Percentiles rank a stretch among this genome's conserved stretches.
Evolutionary conservation across 2,113 vertebrate species (phyloP).

Genomic region (Smithornis capensis): DNA sequence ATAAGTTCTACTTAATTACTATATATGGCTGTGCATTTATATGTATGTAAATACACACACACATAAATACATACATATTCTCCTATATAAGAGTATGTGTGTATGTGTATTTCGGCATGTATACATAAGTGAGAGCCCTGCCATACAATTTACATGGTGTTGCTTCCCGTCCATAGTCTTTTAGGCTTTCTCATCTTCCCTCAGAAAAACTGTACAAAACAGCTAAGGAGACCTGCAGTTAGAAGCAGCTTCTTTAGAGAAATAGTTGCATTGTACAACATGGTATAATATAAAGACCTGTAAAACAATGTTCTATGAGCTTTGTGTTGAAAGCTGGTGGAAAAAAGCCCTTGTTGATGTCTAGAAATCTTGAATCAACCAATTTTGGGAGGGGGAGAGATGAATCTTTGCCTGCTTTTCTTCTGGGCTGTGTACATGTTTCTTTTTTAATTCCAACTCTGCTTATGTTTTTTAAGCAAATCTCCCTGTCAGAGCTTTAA

Average conservation of each 20-base stretch:
- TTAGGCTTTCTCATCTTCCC: neutral
- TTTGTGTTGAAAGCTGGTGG: neutral
- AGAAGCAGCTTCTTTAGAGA: neutral
- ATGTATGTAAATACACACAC: neutral
- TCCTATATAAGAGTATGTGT: too few species aligned
- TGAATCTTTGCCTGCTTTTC: neutral
- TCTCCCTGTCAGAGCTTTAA: neutral
- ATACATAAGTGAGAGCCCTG: neutral
- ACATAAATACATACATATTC: fast-evolving
- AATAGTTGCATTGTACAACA: neutral
- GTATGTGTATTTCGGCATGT: neutral
- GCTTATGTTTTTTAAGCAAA: conserved; percentile 3
- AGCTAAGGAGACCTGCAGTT: neutral
- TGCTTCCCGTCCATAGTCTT: neutral
- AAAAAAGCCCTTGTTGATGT: neutral
- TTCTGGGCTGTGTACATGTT: neutral
- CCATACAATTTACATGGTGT: neutral
- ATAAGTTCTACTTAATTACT: neutral
- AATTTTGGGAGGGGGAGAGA: fast-evolving
- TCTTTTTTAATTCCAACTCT: neutral
- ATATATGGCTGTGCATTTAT: neutral
- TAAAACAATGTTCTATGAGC: neutral
- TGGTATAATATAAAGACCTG: neutral
- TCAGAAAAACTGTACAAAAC: neutral
- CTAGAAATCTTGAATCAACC: neutral